Base-by-base conservation (phyloP, 1,140 invertebrate genomes). In the Ctenoplectra terminalis region DNA sequence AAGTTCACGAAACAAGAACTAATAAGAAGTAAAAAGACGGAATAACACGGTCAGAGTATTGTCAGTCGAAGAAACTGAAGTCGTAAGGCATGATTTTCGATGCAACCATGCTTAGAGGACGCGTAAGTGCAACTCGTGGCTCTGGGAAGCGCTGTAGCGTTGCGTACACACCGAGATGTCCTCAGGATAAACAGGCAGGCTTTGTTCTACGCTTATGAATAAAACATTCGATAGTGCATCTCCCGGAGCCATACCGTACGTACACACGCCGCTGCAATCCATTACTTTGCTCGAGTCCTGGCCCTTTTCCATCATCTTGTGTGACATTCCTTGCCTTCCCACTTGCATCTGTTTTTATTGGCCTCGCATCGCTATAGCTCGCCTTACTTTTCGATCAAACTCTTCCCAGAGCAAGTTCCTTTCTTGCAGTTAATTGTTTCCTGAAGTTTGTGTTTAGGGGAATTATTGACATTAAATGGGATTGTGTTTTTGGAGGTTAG, bases 211-310 rank as follows among this genome's bases (percentile, higher is more conserved):
- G 72, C 90, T 93, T 91, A 93, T 93, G 92, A 94, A 94, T 94
- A 93, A 94, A 93, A 93, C 92, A 94, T 94, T 93, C 92, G 93
- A 94, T 93, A 93, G 92, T 89, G 90, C 91, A 93, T 93, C 92
- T 93, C 31, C 15, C 85, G 72, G 83, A 87, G 87, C 82, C 78
- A 87, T 85, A 87, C 66, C 83, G 86, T 85, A 90, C 80, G 82
- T 87, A 87, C 77, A 66, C 76, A 63, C 56, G 52, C 66, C 46
- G 64, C 64, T 48, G 78, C 85, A 69, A 86, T 82, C 85, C 75
- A 83, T 86, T 81, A 75, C 76, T 81, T 75, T 58, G 74, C 75
- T 56, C 82, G 72, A 81, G 77, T 69, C 67, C 56, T 63, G 67
- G 72, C 83, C 79, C 84, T 86, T 86, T 87, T 86, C 84, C 81